Conservation (phyloP, 2,113 vertebrate genomes). For the Tupaia chinensis region DNA sequence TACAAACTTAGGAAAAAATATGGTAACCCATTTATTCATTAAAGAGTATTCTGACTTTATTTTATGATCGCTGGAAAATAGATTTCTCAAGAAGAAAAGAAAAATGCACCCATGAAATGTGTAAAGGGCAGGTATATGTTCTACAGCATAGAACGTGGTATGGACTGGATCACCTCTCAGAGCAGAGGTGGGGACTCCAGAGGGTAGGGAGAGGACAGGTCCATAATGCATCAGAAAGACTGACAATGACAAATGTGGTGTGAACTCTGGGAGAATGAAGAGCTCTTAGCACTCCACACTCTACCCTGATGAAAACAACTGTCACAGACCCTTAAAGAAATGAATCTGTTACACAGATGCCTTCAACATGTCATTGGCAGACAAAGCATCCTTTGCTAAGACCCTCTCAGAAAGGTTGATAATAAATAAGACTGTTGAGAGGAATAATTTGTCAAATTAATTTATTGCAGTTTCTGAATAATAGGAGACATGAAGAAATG, state of each 20-base stretch:
- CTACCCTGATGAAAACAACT: slow-evolving; percentile 22
- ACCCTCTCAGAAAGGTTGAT: slow-evolving; percentile 63
- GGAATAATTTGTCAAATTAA: slow-evolving; percentile 70
- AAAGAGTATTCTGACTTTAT: background rate
- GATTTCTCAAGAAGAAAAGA: background rate
- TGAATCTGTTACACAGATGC: slow-evolving; percentile 68
- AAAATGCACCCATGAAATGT: background rate
- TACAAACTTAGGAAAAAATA: background rate
- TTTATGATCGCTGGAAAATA: slow-evolving; percentile 26
- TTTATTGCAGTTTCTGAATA: slow-evolving; percentile 51
- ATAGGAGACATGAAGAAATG: background rate
- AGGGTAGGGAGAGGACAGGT: background rate
- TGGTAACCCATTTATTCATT: slow-evolving; percentile 10
- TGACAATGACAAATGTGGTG: slow-evolving; percentile 15
- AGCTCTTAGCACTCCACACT: background rate
- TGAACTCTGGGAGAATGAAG: background rate
- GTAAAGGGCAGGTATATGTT: background rate
- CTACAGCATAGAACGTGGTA: background rate
- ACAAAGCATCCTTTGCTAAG: slow-evolving; percentile 59
- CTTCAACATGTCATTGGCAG: slow-evolving; percentile 43
- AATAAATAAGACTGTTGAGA: slow-evolving; percentile 61
- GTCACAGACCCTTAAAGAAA: slow-evolving; percentile 51
- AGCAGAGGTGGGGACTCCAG: background rate
- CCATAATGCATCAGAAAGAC: background rate
- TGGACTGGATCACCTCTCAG: background rate